Conservation (phyloP, 1,140 invertebrate species). For the Leptopilina clavipes region DNA sequence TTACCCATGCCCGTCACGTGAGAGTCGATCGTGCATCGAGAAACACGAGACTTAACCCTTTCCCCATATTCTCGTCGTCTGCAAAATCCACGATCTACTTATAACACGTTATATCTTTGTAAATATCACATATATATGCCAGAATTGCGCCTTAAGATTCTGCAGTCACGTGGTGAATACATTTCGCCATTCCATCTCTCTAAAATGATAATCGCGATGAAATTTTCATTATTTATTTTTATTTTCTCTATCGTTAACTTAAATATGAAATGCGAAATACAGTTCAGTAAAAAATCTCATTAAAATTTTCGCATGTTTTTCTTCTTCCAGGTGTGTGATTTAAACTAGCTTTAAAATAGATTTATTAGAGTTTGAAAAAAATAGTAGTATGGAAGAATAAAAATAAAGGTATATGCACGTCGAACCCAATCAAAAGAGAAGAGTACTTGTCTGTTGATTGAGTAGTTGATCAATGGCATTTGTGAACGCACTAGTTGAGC, state of each 20-base stretch:
- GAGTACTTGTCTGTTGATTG: neutral
- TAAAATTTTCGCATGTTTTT: no score
- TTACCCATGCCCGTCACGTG: conserved; percentile 23
- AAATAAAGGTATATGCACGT: no score
- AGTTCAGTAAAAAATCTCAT: no score
- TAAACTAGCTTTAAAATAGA: no score
- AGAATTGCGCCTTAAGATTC: neutral
- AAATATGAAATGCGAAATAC: no score
- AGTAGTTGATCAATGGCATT: conserved; percentile 13
- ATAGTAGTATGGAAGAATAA: no score
- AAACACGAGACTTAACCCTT: conserved; percentile 28
- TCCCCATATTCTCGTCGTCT: neutral
- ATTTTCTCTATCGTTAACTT: no score
- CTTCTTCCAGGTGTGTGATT: no score
- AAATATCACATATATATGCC: conserved; percentile 6
- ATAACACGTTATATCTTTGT: conserved; percentile 5
- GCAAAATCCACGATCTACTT: conserved; percentile 4
- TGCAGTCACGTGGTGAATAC: neutral
- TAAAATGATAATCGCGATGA: neutral
- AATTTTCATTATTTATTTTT: no score
- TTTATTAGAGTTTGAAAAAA: no score
- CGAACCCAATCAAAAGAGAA: neutral
- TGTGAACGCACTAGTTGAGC: conserved; percentile 25
- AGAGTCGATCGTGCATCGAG: conserved; percentile 14
- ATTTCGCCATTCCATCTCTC: neutral